Percentiles rank a stretch among this genome's conserved stretches.
These are phyloP conservation scores for Neotragus pygmaeus DNA, from an alignment of 2,113 vertebrate genomes.

Conservation along the genomic window DNA sequence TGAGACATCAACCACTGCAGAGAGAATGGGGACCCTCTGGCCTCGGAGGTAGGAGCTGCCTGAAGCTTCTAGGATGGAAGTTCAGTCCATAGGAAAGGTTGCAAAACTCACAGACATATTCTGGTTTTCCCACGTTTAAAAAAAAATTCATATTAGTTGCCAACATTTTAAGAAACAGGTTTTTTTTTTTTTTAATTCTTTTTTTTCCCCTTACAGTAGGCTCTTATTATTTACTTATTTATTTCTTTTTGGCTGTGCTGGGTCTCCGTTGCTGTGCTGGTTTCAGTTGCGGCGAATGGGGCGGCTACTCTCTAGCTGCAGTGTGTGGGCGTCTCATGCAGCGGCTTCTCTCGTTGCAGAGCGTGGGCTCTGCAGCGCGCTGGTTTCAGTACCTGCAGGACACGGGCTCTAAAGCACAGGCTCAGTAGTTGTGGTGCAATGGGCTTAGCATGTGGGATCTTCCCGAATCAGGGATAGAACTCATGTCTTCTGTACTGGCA, in stretches of 20 bases:
- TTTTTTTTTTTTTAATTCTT: background rate
- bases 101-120: background rate
- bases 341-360: background rate
- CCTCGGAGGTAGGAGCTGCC: accelerated
- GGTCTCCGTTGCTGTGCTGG: background rate
- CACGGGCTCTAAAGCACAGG: background rate
- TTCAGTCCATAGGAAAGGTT: background rate
- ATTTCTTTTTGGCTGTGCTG: background rate
- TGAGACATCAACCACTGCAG: background rate
- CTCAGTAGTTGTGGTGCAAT: background rate
- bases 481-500: background rate
- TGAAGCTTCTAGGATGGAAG: background rate
- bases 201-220: background rate
- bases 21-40: accelerated
- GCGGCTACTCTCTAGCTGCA: background rate
- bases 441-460: background rate
- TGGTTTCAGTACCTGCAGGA: background rate
- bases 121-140: constrained; percentile 7
- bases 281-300: background rate
- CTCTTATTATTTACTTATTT: background rate
- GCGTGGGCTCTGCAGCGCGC: background rate
- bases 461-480: background rate
- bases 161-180: background rate
- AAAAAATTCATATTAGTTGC: background rate
- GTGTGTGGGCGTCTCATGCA: background rate